Conservation (phyloP, 2,797 vertebrate genomes). For the Brachymystax lenok region DNA sequence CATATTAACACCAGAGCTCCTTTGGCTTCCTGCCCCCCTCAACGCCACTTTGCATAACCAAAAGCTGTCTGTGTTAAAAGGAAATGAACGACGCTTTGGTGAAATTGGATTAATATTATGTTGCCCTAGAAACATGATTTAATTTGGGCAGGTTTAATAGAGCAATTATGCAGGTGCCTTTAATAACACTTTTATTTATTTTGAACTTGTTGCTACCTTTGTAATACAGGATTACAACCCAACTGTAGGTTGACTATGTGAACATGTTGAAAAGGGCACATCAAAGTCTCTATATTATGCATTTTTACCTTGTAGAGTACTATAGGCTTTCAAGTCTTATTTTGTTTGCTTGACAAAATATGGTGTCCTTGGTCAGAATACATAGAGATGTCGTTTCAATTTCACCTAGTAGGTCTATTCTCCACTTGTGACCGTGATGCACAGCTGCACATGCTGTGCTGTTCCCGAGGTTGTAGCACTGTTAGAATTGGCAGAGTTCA, state of each 20-base stretch:
- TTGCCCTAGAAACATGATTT: background rate
- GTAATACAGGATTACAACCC: too few relatives aligned
- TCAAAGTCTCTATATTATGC: too few relatives aligned
- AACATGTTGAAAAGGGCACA: too few relatives aligned
- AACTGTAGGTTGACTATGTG: too few relatives aligned
- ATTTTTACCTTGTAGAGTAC: too few relatives aligned
- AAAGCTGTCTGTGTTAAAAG: background rate
- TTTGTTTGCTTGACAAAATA: background rate
- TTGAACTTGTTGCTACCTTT: too few relatives aligned
- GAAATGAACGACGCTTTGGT: background rate
- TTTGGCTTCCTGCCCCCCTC: background rate
- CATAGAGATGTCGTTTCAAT: background rate
- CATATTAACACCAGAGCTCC: background rate
- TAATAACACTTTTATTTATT: too few relatives aligned
- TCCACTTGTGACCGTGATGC: background rate
- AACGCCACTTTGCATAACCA: background rate
- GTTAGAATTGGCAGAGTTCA: background rate
- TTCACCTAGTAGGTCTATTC: too few relatives aligned
- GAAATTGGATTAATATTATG: background rate
- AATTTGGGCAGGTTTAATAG: background rate
- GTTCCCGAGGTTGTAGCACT: background rate
- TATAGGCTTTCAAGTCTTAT: background rate
- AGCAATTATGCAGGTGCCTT: too few relatives aligned
- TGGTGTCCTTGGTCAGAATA: background rate
- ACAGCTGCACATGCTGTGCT: background rate